These are phyloP conservation scores for Erynnis tages DNA, from an alignment of 2,888 invertebrate species.

Conservation along the genomic window DNA sequence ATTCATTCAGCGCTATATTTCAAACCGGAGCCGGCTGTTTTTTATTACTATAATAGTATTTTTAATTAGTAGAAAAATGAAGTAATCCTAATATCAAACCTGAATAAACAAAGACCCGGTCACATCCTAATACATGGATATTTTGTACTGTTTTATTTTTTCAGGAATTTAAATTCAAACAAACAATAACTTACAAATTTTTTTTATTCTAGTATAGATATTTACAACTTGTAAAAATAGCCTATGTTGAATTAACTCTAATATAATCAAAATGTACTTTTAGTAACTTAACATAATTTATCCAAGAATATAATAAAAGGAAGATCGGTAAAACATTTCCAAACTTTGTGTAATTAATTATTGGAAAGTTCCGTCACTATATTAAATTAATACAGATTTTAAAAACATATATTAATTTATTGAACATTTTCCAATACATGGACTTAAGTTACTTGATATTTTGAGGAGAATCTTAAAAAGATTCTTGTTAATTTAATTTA, in stretches of 20 bases:
- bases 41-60: too few species aligned
- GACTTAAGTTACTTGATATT: too few species aligned
- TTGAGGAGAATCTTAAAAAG: too few species aligned
- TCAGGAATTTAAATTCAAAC: not conserved
- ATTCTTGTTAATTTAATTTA: too few species aligned
- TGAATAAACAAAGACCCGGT: too few species aligned
- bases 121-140: too few species aligned
- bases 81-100: too few species aligned
- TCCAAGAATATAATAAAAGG: conserved; percentile 17
- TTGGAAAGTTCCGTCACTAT: conserved; percentile 12
- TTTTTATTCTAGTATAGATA: conserved; percentile 55
- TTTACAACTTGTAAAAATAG: conserved; percentile 63
- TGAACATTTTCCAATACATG: not conserved
- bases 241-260: conserved; percentile 35
- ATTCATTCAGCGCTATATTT: too few species aligned
- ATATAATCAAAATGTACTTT: conserved; percentile 61
- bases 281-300: conserved; percentile 35
- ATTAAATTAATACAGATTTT: conserved; percentile 12
- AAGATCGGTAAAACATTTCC: conserved; percentile 10
- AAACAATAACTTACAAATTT: conserved; percentile 28
- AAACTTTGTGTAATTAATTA: conserved; percentile 6
- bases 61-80: too few species aligned
- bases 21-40: too few species aligned
- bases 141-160: not conserved
- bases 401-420: conserved; percentile 11